Evolutionary conservation across 2,797 vertebrate genomes (phyloP).

Genomic region (Melopsittacus undulatus): DNA sequence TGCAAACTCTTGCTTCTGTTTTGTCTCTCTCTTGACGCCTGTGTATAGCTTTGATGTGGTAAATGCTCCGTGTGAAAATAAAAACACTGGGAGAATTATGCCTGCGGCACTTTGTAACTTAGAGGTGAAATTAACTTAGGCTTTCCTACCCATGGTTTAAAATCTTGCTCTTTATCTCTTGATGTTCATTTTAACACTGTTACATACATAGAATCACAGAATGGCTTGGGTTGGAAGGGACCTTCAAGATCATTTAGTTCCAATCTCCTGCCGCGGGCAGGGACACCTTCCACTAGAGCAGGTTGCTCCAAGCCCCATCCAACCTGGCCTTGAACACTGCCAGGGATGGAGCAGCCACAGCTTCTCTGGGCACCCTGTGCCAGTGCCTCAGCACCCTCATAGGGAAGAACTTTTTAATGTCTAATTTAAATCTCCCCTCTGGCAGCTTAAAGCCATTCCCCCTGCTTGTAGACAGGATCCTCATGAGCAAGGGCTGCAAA

Average conservation of each 20-base stretch:
- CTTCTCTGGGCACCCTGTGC: neutral
- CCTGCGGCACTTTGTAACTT: neutral
- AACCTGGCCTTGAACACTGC: neutral
- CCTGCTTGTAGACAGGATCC: neutral
- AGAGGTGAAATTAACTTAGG: neutral
- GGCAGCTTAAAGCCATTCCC: neutral
- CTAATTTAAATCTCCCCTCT: neutral
- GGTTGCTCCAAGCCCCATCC: neutral
- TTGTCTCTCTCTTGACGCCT: neutral
- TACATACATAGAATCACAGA: neutral
- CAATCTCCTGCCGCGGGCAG: neutral
- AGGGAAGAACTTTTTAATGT: neutral
- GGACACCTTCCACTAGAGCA: neutral
- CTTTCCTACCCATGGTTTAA: neutral
- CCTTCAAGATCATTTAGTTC: neutral
- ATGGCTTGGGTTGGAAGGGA: neutral
- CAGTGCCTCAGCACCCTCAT: neutral
- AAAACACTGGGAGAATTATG: neutral
- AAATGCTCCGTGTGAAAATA: neutral
- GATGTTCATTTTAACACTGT: neutral
- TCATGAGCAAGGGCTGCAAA: neutral
- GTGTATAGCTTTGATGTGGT: neutral
- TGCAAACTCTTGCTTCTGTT: neutral
- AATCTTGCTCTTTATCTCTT: neutral
- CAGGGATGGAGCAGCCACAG: neutral